Conservation (phyloP, 2,888 invertebrate genomes). For the Oasisia sp. region DNA sequence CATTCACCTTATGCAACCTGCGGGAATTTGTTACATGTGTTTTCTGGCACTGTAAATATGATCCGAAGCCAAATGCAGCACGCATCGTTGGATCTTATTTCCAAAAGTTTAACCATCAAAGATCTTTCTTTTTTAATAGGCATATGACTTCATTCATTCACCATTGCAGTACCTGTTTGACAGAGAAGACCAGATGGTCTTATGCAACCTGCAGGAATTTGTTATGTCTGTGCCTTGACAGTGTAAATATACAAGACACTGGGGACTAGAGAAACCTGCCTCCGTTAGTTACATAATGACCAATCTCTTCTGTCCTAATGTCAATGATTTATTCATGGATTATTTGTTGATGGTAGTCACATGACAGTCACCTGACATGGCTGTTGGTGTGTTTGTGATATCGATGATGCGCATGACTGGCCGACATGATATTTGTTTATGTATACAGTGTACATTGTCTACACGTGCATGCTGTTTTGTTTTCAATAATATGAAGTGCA, state of each 20-base stretch:
- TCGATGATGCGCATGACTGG: background rate
- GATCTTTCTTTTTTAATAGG: background rate
- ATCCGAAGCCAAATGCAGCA: no score
- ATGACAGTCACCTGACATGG: background rate
- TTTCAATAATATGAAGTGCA: no score
- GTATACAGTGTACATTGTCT: no score
- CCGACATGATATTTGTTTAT: no score
- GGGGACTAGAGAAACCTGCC: background rate
- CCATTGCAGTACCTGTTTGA: background rate
- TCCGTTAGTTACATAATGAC: background rate
- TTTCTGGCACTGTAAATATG: no score
- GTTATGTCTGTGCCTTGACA: background rate
- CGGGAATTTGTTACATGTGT: no score
- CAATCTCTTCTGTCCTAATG: background rate
- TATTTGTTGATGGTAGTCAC: background rate
- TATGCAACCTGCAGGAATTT: background rate
- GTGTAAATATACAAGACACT: background rate
- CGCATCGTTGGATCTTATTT: background rate
- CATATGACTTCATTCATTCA: background rate
- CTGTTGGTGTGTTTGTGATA: background rate
- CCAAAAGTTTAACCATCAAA: background rate
- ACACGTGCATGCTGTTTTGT: no score
- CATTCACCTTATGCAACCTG: no score
- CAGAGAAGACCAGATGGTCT: background rate
- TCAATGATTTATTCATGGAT: background rate